Percentiles rank a stretch among this genome's conserved stretches.
phyloP scores from a whole-genome alignment of 2,888 invertebrate species.

The Athrips mouffetella region DNA sequence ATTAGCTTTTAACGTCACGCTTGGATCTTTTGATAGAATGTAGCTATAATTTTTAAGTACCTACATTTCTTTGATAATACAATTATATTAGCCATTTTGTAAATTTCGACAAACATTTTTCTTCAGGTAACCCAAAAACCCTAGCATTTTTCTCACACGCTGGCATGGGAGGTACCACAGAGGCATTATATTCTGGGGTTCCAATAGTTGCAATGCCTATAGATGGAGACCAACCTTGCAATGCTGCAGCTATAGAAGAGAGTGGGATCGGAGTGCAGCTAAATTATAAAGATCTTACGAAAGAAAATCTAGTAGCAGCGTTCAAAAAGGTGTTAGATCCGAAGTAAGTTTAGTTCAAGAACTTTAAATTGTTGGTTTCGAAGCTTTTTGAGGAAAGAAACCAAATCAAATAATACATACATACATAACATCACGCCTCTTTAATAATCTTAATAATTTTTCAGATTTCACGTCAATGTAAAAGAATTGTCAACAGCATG shows the following conservation, averaged over 20 bases:
- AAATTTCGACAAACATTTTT: constrained; percentile 13
- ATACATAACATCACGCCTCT: too few species aligned
- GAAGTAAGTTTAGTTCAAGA: too few species aligned
- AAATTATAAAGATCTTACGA: constrained; percentile 66
- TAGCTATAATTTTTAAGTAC: too few species aligned
- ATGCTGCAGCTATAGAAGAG: constrained; percentile 76
- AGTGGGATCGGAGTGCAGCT: constrained; percentile 72
- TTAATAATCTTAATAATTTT: too few species aligned
- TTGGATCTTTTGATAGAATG: too few species aligned
- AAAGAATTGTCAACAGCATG: constrained; percentile 72
- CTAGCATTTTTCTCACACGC: constrained; percentile 79
- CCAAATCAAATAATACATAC: too few species aligned
- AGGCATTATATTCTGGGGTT: constrained; percentile 79
- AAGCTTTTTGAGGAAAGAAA: too few species aligned
- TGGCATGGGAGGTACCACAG: constrained; percentile 79
- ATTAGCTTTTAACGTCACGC: background rate
- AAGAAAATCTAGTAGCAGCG: constrained; percentile 69
- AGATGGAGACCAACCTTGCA: constrained; percentile 78
- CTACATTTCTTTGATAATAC: too few species aligned
- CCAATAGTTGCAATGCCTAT: constrained; percentile 79
- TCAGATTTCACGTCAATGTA: constrained; percentile 60
- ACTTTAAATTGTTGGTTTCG: too few species aligned
- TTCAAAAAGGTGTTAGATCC: constrained; percentile 74
- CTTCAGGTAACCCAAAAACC: constrained; percentile 79
- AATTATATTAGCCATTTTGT: too few species aligned